Percentiles rank a stretch among this genome's conserved stretches.
phyloP scores from a whole-genome alignment of 2,113 vertebrate genomes.

The Pagrus major region DNA sequence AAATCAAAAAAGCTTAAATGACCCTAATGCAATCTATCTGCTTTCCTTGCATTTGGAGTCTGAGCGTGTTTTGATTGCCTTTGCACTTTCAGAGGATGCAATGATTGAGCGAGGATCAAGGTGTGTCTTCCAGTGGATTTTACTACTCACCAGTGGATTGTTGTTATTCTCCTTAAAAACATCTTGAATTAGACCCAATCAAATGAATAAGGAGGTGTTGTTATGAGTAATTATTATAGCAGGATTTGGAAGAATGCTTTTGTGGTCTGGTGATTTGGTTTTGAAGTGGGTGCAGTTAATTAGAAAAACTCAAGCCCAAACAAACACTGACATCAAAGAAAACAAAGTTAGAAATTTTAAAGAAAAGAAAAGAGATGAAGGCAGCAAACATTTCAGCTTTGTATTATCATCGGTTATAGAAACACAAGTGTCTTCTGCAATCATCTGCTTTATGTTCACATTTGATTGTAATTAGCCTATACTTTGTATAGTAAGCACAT shows the following conservation, averaged over 20 bases:
- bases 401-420: neutral
- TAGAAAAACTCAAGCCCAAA: neutral
- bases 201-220: conserved; percentile 31
- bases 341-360: neutral
- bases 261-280: conserved; percentile 25
- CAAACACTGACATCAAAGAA: conserved; percentile 9
- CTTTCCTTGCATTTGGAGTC: conserved; percentile 25
- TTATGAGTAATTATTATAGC: conserved; percentile 22
- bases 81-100: conserved; percentile 27
- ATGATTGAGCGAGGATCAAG: conserved; percentile 27
- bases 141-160: conserved; percentile 8
- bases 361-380: neutral
- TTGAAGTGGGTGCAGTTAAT: conserved; percentile 18
- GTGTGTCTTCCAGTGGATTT: conserved; percentile 29
- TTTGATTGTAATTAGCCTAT: neutral
- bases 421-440: neutral
- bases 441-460: neutral
- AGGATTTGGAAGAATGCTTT: conserved; percentile 6
- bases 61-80: conserved; percentile 44
- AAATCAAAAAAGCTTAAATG: conserved; percentile 30
- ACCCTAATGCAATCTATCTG: conserved; percentile 25
- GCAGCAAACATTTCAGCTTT: neutral
- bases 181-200: conserved; percentile 28
- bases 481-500: neutral
- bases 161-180: conserved; percentile 36